Base-by-base conservation (phyloP, 2,113 vertebrate species). In the Phocoena phocoena region DNA sequence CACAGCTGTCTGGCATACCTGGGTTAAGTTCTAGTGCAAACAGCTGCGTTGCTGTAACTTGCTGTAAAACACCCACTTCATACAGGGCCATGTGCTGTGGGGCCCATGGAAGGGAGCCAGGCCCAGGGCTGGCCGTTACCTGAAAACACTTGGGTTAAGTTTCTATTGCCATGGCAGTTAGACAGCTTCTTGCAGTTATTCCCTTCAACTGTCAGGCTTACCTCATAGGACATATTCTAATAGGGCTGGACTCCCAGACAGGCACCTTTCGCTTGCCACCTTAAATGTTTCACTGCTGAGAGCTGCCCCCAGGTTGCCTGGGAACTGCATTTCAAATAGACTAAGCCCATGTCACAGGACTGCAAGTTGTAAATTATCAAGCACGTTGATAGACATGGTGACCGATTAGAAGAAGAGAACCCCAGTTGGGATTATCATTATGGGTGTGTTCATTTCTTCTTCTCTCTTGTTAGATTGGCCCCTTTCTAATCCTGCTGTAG, bases 301-400 rank as follows among this genome's bases (percentile, higher is more conserved):
- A 77, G 82, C 53, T 93, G 96, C 62, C 23, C 62, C 77, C 50
- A 47, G 36, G 23, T 96, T 47, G 15, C 82, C 60, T 31, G 73
- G 53, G 36, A 93, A 70, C 81, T 83, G 84, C 95, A 93, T 65
- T 95, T 90, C 1, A 8, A 97, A 95, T 97, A 97, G 95, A 85
- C 96, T 92, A 97, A 98, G 97, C 85, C 97, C 95, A 36, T 41
- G 96, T 98, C 96, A 88, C 87, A 96, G 96, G 96, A 41, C 92
- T 68, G 65, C 94, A 92, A 36, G 97, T 95, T 98, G 93, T 67
- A 97, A 98, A 90, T 96, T 89, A 84, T 81, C 33, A 82, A 70
- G 68, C 60, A 88, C 47, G 23, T 81, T 26, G 74, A 79, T 36
- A 92, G 97, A 95, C 90, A 85, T 44, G 73, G 94, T 96, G 97